Base-by-base conservation (phyloP, 2,888 invertebrate genomes). In the Nomada goodeniana region DNA sequence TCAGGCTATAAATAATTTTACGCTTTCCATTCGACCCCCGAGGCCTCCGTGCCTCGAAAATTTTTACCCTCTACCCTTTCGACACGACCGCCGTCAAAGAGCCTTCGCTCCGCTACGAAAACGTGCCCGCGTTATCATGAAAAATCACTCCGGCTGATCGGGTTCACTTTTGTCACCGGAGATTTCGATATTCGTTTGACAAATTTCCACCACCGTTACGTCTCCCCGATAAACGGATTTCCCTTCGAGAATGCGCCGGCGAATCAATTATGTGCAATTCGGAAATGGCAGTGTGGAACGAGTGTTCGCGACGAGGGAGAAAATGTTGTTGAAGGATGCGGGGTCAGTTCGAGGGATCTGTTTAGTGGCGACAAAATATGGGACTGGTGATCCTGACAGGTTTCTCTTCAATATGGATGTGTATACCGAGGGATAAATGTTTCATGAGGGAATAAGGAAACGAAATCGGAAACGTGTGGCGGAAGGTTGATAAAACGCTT, bases 1-100 rank as follows among this genome's bases (percentile, higher is more conserved):
- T 61, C 64, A 29, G 69, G 64, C 47, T 60, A 69, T 80, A 68
- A 81, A 80, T 73, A 73, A 73, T 80, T 63, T 55, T 50, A 63
- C 55, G 50, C 50, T 68, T 57, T 67, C 53, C 44, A 59, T 70
- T 65, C 20, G 64, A 76, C 44, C 52, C 23, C 15, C 23, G 11
- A 57, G 44, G 42, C 15, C 5, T 52, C 11, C n/a, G 20, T 15
- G 29, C 50, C 42, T 18, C 13, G 13, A 15, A 53, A 52, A 42
- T 57, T 26, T 42, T 42, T 50, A 26, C 50, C 47, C 26, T 75
- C 20, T 63, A 52, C 63, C 68, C 55, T 36, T 68, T 57, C 42
- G 42, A 23, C 64, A 15, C 44, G 18, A 26, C 18, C 50, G 9
- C 15, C 26, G 5, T 44, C n/a, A 7, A 18, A 10, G 18, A 20